These are phyloP conservation scores for Calcarius lapponicus DNA, from an alignment of 2,797 vertebrate genomes.

Conservation along the genomic window DNA sequence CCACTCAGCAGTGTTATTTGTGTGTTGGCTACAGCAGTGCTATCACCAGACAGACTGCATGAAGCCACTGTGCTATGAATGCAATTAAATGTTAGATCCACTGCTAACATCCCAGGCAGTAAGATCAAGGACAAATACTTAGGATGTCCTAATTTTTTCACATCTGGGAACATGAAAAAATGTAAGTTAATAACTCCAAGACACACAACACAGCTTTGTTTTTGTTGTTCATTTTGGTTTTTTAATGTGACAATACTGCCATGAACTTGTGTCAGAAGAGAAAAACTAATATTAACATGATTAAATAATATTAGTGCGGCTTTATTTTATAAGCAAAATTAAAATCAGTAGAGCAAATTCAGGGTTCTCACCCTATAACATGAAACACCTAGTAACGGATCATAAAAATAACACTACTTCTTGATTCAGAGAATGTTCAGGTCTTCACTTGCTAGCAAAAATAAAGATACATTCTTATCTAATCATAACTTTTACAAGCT, in stretches of 20 bases:
- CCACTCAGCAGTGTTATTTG: not conserved
- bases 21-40: not conserved
- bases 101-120: not conserved
- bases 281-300: not conserved
- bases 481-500: not conserved
- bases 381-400: not conserved
- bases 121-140: conserved; percentile 7
- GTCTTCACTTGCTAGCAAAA: not conserved
- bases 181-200: not conserved
- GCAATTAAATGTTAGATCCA: not conserved
- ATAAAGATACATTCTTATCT: not conserved
- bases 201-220: not conserved
- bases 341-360: not conserved
- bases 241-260: not conserved
- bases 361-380: not conserved
- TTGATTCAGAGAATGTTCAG: not conserved
- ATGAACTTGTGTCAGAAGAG: not conserved
- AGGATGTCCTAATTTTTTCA: not conserved
- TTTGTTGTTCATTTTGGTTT: not conserved
- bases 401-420: not conserved
- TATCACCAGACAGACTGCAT: not conserved
- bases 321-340: not conserved
- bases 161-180: not conserved
- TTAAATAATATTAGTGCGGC: not conserved
- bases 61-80: conserved; percentile 20